Evolutionary conservation across 2,888 invertebrate genomes (phyloP), one percentile per base, ranked within the genome.

Genomic region (Abrostola triplasia): DNA sequence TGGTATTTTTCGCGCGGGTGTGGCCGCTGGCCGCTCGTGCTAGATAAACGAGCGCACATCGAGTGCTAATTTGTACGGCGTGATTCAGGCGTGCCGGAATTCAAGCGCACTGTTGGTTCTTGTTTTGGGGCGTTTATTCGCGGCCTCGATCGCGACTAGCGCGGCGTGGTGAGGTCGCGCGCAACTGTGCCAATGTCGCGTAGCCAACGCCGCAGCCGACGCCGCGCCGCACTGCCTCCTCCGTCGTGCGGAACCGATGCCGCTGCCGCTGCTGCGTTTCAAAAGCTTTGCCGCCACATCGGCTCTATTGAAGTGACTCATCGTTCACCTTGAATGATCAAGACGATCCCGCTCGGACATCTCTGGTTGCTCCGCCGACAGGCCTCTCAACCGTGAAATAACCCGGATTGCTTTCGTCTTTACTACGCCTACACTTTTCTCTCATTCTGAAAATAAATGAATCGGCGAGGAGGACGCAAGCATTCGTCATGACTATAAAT

Each of bases 181-280:
- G 86, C 90, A 94, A 93, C 88, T 93, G 92, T 94, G 94, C 94
- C 94, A 94, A 94, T 94, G 94, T 94, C 94, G 88, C 87, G 83
- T 78, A 82, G 82, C 80, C 82, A 83, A 82, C 83, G 82, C 84
- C 76, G 79, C 75, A 80, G 82, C 77, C 87, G 88, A 84, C 77
- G 82, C 81, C 56, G 75, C 84, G 70, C 81, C 79, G 82, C 79
- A 72, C 79, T 77, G 73, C 55, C 87, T 80, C 85, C 82, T 84
- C 89, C 83, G 76, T 89, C 92, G 89, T 89, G 92, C 92, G 90
- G 92, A 92, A 93, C 93, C 82, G 84, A 86, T 76, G 80, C 79
- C 64, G 76, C 77, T 76, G 80, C 79, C 64, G 76, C 77, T 73
- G 69, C 70, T 70, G 71, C 75, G 48, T 68, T 70, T 70, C 69